Base-by-base conservation (phyloP, 2,888 invertebrate species). In the Heteromurus nitidus region DNA sequence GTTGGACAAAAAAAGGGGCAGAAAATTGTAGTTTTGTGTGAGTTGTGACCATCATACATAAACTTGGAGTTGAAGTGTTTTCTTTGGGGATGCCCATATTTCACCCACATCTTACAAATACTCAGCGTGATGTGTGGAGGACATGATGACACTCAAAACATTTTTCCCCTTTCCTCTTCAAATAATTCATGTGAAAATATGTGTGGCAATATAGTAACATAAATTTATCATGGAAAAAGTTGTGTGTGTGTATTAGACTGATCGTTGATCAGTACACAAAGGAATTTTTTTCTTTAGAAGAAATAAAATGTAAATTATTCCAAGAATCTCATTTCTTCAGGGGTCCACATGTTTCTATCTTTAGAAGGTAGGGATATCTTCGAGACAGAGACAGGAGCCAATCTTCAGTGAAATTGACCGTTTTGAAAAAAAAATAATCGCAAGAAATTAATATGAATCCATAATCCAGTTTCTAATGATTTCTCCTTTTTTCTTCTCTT, bases 1-100 rank as follows among this genome's bases (percentile, higher is more conserved):
- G 5, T 55, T 22, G 9, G 55, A 60, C 24, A 55, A 72, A 16
- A 16, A 69, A 31, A 60, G 28, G n/a, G 26, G 42, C 22, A 55
- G 16, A n/a, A n/a, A n/a, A n/a, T n/a, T n/a, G 44, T 44, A 55
- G 30, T 26, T 28, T 44, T 18, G 18, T n/a, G n/a, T 18, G n/a
- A 60, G 55, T 69, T 53, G 44, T n/a, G 36, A 69, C 53, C 58
- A 53, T n/a, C n/a, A n/a, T n/a, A n/a, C n/a, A n/a, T n/a, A n/a
- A n/a, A n/a, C n/a, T n/a, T n/a, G n/a, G n/a, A n/a, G 30, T 60
- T 16, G 50, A 58, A 72, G 11, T 3, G 9, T 47, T 47, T 64
- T n/a, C n/a, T n/a, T n/a, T n/a, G n/a, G 53, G 67, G 58, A 42
- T 76, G 47, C 47, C 50, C 82, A 82, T 82, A 82, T 70, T 82